Conservation (phyloP, 2,797 vertebrate genomes). For the Cyprinella venusta region DNA sequence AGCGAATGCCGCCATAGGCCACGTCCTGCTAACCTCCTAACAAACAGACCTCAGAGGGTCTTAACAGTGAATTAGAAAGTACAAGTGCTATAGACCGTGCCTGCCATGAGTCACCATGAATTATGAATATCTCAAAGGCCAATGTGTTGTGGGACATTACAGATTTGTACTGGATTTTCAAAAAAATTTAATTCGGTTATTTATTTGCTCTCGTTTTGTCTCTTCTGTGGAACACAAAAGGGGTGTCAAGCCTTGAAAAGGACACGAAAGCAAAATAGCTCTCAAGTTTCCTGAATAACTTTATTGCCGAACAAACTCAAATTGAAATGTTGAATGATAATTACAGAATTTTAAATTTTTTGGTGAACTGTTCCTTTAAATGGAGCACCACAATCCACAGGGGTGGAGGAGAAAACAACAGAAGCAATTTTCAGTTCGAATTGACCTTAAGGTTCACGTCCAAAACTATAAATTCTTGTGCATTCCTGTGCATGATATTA, state of each 20-base stretch:
- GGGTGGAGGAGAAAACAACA: background rate
- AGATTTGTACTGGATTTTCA: background rate
- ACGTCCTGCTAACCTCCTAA: constrained; percentile 33
- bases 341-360: background rate
- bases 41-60: constrained; percentile 37
- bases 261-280: background rate
- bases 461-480: constrained; percentile 27
- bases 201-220: background rate
- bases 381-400: background rate
- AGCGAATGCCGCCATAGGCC: constrained; percentile 26
- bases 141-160: constrained; percentile 11
- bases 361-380: background rate
- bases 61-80: constrained; percentile 36
- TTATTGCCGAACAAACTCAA: background rate
- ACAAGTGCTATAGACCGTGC: background rate
- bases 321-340: background rate
- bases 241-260: background rate
- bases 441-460: constrained; percentile 22
- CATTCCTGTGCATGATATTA: constrained; percentile 36
- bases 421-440: constrained; percentile 19
- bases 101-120: constrained; percentile 1
- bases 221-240: background rate
- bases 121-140: constrained; percentile 20
- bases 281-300: background rate
- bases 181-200: background rate